These are phyloP conservation scores for Myripristis jacobus DNA, from an alignment of 2,797 vertebrate genomes.

Conservation along the genomic window DNA sequence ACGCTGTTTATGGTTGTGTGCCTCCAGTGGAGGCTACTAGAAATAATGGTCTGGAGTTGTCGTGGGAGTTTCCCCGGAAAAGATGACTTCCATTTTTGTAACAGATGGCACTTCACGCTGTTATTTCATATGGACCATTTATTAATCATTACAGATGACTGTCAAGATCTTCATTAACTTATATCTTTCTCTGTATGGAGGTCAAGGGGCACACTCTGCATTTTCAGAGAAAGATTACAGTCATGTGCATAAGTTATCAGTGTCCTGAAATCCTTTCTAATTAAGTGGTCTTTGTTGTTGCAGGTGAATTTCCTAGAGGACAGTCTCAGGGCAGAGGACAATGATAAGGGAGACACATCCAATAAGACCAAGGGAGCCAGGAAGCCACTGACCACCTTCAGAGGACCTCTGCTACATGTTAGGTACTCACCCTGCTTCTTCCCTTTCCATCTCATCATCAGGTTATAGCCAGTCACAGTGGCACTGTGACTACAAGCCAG, in stretches of 20 bases:
- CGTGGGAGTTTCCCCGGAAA: background rate
- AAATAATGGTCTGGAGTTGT: constrained; percentile 16
- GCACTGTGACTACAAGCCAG: background rate
- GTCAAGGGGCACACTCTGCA: constrained; percentile 40
- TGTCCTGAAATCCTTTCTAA: constrained; percentile 38
- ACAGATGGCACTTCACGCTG: background rate
- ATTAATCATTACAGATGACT: constrained; percentile 36
- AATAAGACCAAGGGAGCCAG: constrained; percentile 86
- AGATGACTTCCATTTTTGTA: constrained; percentile 22
- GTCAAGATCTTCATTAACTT: constrained; percentile 42
- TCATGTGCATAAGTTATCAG: constrained; percentile 23
- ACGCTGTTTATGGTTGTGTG: constrained; percentile 12
- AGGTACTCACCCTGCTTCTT: constrained; percentile 82
- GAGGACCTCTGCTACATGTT: constrained; percentile 92
- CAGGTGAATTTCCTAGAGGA: constrained; percentile 91
- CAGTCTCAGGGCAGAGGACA: constrained; percentile 87
- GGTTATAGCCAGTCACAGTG: background rate
- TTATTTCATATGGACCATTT: constrained; percentile 13
- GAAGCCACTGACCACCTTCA: constrained; percentile 93
- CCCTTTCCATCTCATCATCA: background rate
- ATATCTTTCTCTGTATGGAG: constrained; percentile 37
- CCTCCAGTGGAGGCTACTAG: background rate
- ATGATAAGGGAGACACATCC: constrained; percentile 87
- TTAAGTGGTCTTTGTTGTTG: constrained; percentile 61
- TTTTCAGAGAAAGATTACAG: constrained; percentile 40